Conservation (phyloP, 2,113 vertebrate genomes). For the Quiscalus mexicanus region DNA sequence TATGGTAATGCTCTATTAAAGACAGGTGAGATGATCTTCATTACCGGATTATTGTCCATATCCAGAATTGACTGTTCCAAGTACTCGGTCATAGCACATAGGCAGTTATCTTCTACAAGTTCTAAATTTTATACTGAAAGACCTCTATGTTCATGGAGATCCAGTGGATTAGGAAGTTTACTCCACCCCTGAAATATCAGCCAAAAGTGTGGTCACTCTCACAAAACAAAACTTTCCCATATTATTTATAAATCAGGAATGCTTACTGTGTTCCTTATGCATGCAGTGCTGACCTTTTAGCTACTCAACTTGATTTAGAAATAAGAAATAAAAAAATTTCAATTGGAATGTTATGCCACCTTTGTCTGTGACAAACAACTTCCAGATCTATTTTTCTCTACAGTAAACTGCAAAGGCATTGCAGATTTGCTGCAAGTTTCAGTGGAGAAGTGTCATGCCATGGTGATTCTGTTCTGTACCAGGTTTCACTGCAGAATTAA, state of each 20-base stretch:
- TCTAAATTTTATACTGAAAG: background rate
- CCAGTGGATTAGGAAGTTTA: background rate
- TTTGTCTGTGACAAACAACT: background rate
- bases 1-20: background rate
- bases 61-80: background rate
- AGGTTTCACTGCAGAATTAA: constrained; percentile 12
- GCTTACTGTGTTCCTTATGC: background rate
- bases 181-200: background rate
- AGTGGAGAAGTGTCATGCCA: background rate
- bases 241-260: background rate
- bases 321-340: background rate
- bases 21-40: background rate
- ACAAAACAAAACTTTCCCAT: background rate
- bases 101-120: background rate
- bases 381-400: background rate
- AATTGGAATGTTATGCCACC: background rate
- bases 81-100: background rate
- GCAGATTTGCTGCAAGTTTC: background rate
- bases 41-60: background rate
- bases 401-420: background rate
- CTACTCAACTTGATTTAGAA: background rate
- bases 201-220: background rate
- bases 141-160: background rate
- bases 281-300: background rate
- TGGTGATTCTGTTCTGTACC: background rate